These are phyloP conservation scores for Yponomeuta plumbellus DNA, from an alignment of 2,888 invertebrate species.

Conservation along the genomic window DNA sequence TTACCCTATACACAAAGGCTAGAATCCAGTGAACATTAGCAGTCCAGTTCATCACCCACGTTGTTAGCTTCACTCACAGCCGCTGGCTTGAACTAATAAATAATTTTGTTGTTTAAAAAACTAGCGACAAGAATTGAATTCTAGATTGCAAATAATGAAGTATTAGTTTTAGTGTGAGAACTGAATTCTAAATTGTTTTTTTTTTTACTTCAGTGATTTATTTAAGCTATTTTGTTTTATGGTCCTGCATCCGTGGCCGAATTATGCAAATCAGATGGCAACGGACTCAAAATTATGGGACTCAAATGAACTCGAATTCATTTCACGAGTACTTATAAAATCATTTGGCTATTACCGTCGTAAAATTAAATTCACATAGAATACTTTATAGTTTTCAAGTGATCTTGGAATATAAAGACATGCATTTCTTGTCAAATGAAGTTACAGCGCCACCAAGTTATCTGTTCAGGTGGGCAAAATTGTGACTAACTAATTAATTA, in stretches of 20 bases:
- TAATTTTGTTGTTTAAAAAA: neutral
- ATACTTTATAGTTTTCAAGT: no score
- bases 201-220: neutral
- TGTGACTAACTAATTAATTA: no score
- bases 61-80: neutral
- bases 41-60: neutral
- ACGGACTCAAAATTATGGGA: neutral
- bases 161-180: constrained; percentile 3
- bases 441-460: no score
- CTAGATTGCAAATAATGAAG: neutral
- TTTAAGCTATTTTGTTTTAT: neutral
- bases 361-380: no score
- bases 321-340: neutral
- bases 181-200: constrained; percentile 1
- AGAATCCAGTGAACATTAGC: neutral
- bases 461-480: no score
- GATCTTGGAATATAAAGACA: no score
- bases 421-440: no score
- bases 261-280: neutral
- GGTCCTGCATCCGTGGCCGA: neutral
- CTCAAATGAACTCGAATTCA: neutral
- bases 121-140: neutral
- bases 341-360: no score
- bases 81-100: constrained; percentile 10
- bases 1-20: neutral